Conservation (phyloP, 2,888 invertebrate genomes). For the Nomada ruficornis region DNA sequence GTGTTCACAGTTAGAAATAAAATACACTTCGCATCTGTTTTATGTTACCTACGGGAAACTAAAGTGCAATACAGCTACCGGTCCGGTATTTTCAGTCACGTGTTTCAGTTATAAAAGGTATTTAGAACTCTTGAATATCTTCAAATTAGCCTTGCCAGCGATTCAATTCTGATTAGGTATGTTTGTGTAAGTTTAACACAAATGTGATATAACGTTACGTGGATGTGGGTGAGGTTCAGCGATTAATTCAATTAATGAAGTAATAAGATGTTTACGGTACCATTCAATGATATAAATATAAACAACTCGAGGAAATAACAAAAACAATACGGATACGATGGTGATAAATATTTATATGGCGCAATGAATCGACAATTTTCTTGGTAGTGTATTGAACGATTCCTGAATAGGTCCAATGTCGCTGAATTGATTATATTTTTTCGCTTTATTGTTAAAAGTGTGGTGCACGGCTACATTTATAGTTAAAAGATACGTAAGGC, state of each 20-base stretch:
- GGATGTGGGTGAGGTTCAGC: too few relatives aligned
- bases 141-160: too few relatives aligned
- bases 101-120: too few relatives aligned
- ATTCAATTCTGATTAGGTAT: too few relatives aligned
- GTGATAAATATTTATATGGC: constrained; percentile 70
- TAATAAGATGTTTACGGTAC: too few relatives aligned
- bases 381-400: not conserved
- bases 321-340: constrained; percentile 55
- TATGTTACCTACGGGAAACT: constrained; percentile 2
- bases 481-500: not conserved
- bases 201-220: too few relatives aligned
- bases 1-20: constrained; percentile 1
- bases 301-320: constrained; percentile 47
- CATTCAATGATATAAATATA: too few relatives aligned
- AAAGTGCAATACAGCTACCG: not conserved
- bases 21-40: constrained; percentile 36
- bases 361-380: constrained; percentile 71
- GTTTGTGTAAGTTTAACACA: too few relatives aligned
- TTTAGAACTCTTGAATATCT: too few relatives aligned
- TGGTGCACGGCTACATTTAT: too few relatives aligned
- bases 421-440: constrained; percentile 12
- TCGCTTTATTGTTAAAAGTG: not conserved
- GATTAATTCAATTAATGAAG: too few relatives aligned
- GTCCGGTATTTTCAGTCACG: not conserved
- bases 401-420: not conserved